These are phyloP conservation scores for Melanchra persicariae DNA, from an alignment of 2,888 invertebrate genomes.

Conservation along the genomic window DNA sequence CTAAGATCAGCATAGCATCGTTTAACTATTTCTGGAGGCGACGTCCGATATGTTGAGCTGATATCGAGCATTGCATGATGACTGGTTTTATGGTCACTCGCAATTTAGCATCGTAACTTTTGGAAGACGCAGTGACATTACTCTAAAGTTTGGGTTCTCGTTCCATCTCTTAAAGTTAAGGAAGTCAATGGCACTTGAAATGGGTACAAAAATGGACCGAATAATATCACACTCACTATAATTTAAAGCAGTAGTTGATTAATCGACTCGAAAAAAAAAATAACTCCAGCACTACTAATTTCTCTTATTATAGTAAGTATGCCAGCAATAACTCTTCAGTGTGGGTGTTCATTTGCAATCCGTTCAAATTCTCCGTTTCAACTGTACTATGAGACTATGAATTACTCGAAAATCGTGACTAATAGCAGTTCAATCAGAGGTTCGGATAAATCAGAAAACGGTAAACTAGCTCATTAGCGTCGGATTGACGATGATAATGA, in stretches of 20 bases:
- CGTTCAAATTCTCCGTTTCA: slow-evolving; percentile 46
- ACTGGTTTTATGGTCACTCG: neutral
- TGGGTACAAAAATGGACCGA: too few species aligned
- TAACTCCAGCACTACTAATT: slow-evolving; percentile 25
- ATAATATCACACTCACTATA: too few species aligned
- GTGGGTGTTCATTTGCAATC: slow-evolving; percentile 56
- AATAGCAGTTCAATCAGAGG: slow-evolving; percentile 40
- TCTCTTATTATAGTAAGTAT: slow-evolving; percentile 36
- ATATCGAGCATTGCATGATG: neutral
- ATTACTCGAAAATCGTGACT: slow-evolving; percentile 48
- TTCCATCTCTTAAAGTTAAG: too few species aligned
- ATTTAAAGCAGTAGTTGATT: neutral
- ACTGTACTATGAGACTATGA: slow-evolving; percentile 27
- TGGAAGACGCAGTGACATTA: too few species aligned
- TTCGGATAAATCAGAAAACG: slow-evolving; percentile 43
- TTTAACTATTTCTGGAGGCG: neutral
- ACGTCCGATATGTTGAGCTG: neutral
- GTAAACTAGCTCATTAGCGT: slow-evolving; percentile 34
- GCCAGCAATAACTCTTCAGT: slow-evolving; percentile 38
- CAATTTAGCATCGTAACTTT: too few species aligned
- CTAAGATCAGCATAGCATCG: too few species aligned
- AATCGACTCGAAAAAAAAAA: slow-evolving; percentile 9
- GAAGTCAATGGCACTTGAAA: neutral
- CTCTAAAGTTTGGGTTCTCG: too few species aligned
- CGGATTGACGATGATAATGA: slow-evolving; percentile 29